Percentiles rank a stretch among this genome's conserved stretches.
phyloP scores from a whole-genome alignment of 2,888 invertebrate species.

The Phengaris alcon region DNA sequence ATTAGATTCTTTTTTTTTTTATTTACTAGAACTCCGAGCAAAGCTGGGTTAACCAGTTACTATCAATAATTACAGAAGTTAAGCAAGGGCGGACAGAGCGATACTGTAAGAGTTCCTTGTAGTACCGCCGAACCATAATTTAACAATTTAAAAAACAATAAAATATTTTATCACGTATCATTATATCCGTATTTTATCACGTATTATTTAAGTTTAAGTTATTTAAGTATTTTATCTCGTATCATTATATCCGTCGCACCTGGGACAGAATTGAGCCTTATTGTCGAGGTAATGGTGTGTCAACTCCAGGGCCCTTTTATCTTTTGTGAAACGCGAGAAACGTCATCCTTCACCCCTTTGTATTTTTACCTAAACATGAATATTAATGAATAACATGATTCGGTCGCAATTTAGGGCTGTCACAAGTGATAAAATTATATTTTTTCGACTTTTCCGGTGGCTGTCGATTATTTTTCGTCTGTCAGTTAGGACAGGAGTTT shows the following conservation, averaged over 20 bases:
- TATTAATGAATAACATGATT: conserved; percentile 23
- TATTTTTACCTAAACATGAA: conserved; percentile 24
- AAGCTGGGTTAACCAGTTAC: no score
- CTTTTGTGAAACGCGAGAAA: conserved; percentile 21
- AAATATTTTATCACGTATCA: not conserved
- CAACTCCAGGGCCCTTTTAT: conserved; percentile 21
- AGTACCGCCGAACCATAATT: not conserved
- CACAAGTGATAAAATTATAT: not conserved
- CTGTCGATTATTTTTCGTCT: not conserved
- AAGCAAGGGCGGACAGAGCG: no score
- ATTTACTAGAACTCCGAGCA: no score
- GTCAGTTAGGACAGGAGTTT: not conserved
- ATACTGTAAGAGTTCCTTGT: no score
- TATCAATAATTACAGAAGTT: no score
- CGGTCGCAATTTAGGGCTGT: conserved; percentile 7
- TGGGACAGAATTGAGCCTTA: not conserved
- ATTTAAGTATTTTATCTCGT: not conserved
- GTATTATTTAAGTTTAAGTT: no score
- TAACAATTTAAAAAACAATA: not conserved
- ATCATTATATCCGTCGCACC: not conserved
- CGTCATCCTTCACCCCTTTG: conserved; percentile 8
- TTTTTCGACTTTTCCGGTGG: not conserved
- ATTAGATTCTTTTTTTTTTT: no score
- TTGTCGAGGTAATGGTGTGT: conserved; percentile 8
- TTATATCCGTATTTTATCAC: not conserved